Base-by-base conservation (phyloP, 2,888 invertebrate genomes). In the Odontomyia ornata region DNA sequence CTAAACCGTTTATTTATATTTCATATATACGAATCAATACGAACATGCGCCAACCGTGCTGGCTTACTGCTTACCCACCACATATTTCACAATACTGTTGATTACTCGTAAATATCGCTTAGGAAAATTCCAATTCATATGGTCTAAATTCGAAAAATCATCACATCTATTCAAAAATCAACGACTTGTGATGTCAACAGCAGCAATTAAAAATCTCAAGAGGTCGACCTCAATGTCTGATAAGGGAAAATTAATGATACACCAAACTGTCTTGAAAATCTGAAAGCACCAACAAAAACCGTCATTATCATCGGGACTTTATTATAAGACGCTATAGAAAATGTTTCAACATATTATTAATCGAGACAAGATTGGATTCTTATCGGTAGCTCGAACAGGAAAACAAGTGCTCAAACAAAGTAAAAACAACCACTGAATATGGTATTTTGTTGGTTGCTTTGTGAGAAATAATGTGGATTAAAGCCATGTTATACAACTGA, bases 151-250 rank as follows among this genome's bases (percentile, higher is more conserved):
- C 15, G 2, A 28, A 64, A 60, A 64, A 30, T 30, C 11, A 64
- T 64, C 15, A 28, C 18, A 27, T 64, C 4, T 23, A 30, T 25
- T 60, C 64, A 15, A n/a, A 28, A 64, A 64, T 64, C 28, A 64
- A 64, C 64, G 64, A 64, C 64, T 64, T 64, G 64, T 25, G 60
- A 23, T 60, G 60, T 60, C 60, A 60, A 60, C 60, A 60, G 60
- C 27, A 30, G 64, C 64, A 64, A 64, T 64, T 64, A 64, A 64
- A 64, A 64, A 64, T 64, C 30, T 5, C 5, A 30, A 64, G 13
- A 64, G 64, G 64, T 64, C 64, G 64, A 64, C 64, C 64, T n/a
- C 28, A 18, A 15, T n/a, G 25, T 64, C 28, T 18, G 64, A 64
- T 64, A 64, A 64, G 64, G n/a, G 30, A 64, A 30, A 27, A 64